Percentiles rank a stretch among this genome's conserved stretches.
Evolutionary conservation across 2,797 vertebrate species (phyloP).

Genomic region (Coregonus ussuriensis): DNA sequence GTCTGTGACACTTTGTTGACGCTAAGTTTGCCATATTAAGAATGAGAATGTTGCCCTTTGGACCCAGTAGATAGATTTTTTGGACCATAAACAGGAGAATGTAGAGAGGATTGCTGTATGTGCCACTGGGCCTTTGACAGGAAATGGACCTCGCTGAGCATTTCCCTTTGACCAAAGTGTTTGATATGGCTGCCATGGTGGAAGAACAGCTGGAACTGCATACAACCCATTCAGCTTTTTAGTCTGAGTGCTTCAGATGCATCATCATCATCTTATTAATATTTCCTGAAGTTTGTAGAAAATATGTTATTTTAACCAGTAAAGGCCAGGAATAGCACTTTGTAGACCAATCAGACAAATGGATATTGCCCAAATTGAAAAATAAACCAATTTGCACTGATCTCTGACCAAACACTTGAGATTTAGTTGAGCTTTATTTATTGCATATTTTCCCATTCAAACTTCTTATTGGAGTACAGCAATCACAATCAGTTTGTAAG

Average conservation of each 20-base stretch:
- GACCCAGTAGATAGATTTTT: background rate
- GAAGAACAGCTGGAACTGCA: constrained; percentile 1
- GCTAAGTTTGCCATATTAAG: constrained; percentile 34
- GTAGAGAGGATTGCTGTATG: background rate
- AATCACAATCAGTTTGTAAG: constrained; percentile 48
- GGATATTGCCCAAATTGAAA: constrained; percentile 3
- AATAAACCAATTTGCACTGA: constrained; percentile 30
- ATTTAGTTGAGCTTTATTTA: constrained; percentile 12
- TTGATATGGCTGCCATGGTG: background rate
- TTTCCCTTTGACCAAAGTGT: background rate
- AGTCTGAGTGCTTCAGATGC: constrained; percentile 19
- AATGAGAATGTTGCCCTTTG: constrained; percentile 7
- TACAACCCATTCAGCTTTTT: constrained; percentile 35
- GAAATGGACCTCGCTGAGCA: constrained; percentile 20
- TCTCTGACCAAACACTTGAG: constrained; percentile 24
- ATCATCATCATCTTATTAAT: constrained; percentile 27
- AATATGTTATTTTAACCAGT: background rate
- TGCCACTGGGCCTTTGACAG: background rate
- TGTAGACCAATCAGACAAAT: constrained; percentile 16
- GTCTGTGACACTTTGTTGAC: constrained; percentile 50
- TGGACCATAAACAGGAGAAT: background rate
- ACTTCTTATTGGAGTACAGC: constrained; percentile 32
- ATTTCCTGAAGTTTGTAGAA: background rate
- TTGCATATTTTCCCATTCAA: constrained; percentile 20
- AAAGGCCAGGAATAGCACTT: background rate